Percentiles rank a stretch among this genome's conserved stretches.
Conservation (phyloP, 1,140 invertebrate species). For the Pomacea maculata region DNA sequence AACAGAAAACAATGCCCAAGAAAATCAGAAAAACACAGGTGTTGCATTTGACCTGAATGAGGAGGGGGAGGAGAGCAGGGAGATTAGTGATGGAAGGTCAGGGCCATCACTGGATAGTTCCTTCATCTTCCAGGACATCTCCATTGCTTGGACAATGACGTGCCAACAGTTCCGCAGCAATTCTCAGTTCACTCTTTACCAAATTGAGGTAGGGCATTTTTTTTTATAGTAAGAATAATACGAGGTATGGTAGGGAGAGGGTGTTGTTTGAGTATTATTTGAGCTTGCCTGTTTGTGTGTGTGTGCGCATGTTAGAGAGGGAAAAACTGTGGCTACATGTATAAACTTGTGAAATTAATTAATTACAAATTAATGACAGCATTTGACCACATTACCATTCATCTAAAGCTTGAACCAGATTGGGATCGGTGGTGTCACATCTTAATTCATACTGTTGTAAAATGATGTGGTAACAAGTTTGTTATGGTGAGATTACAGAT, state of each 20-base stretch:
- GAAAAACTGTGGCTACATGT: not conserved
- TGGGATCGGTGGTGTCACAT: too few relatives aligned
- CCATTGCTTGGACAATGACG: slow-evolving; percentile 35
- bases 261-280: too few relatives aligned
- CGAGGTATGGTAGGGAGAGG: too few relatives aligned
- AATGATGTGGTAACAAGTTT: too few relatives aligned
- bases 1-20: too few relatives aligned
- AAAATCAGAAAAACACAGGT: too few relatives aligned
- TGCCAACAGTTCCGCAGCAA: slow-evolving; percentile 35
- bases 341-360: not conserved
- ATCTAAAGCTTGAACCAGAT: too few relatives aligned
- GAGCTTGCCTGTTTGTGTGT: too few relatives aligned
- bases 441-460: too few relatives aligned
- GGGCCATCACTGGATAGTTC: slow-evolving; percentile 40
- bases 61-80: slow-evolving; percentile 12
- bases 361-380: not conserved
- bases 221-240: not conserved
- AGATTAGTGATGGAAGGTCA: not conserved
- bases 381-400: too few relatives aligned
- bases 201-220: slow-evolving; percentile 37
- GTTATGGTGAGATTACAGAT: too few relatives aligned
- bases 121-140: slow-evolving; percentile 55
- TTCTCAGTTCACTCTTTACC: slow-evolving; percentile 42
- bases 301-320: slow-evolving; percentile 5
- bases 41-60: not conserved